Conservation (phyloP, 2,113 vertebrate genomes). For the Oryzias curvinotus region DNA sequence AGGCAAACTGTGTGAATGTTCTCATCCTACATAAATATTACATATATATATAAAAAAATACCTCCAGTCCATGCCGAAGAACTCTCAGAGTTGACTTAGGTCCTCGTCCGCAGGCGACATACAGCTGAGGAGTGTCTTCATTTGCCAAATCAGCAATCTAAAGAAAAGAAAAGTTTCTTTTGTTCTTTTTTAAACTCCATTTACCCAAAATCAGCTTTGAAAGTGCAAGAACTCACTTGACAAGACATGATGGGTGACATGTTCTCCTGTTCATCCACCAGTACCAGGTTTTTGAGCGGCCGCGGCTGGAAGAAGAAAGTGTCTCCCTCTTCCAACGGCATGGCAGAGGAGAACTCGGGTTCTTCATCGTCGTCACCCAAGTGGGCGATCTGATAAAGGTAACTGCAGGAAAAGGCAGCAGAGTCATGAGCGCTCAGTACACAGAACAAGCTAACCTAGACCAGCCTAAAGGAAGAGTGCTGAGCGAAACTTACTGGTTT, state of each 20-base stretch:
- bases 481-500: constrained; percentile 89
- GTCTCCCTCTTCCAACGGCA: constrained; percentile 97
- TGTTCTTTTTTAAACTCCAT: background rate
- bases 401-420: constrained; percentile 71
- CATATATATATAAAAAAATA: constrained; percentile 43
- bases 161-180: background rate
- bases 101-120: constrained; percentile 92
- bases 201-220: background rate
- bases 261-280: constrained; percentile 96
- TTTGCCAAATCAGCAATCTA: constrained; percentile 98
- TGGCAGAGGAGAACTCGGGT: constrained; percentile 97
- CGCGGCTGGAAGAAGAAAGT: constrained; percentile 98
- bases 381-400: constrained; percentile 98
- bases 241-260: constrained; percentile 96
- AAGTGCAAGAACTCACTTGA: constrained; percentile 74
- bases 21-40: too few species aligned
- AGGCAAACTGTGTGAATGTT: background rate
- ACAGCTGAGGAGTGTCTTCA: constrained; percentile 96
- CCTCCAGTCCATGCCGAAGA: constrained; percentile 95
- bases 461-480: background rate
- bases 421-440: too few species aligned
- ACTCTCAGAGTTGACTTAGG: constrained; percentile 93
- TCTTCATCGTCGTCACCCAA: constrained; percentile 97
- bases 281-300: constrained; percentile 93
- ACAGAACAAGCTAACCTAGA: background rate